Evolutionary conservation across 2,888 invertebrate species (phyloP).

Genomic region (Eupeodes luniger): DNA sequence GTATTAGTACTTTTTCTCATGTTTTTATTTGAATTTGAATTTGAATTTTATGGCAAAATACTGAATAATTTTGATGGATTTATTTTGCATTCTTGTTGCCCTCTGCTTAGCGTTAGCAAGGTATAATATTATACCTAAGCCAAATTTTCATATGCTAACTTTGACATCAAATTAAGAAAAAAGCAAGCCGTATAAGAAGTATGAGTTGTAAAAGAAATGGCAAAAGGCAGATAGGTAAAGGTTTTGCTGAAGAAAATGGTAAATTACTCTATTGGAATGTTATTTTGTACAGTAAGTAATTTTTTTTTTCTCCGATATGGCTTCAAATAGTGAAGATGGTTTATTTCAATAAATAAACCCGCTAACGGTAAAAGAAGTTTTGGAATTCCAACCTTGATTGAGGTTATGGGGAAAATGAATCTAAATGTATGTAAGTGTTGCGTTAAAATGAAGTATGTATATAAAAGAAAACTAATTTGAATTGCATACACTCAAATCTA

Average conservation of each 20-base stretch:
- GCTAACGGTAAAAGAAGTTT: slow-evolving; percentile 10
- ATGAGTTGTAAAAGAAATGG: too few species aligned
- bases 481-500: too few species aligned
- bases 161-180: slow-evolving; percentile 9
- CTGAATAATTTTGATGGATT: slow-evolving; percentile 63
- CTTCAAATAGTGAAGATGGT: slow-evolving; percentile 25
- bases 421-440: background rate
- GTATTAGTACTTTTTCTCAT: background rate
- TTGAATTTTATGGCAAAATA: slow-evolving; percentile 51
- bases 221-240: slow-evolving; percentile 3
- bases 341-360: slow-evolving; percentile 56
- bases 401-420: background rate
- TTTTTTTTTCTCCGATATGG: slow-evolving; percentile 33
- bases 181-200: background rate
- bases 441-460: background rate
- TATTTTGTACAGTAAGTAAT: slow-evolving; percentile 66
- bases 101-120: background rate
- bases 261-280: slow-evolving; percentile 66
- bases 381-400: slow-evolving; percentile 16
- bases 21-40: slow-evolving; percentile 42
- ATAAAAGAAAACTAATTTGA: too few species aligned
- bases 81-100: slow-evolving; percentile 53
- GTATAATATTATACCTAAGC: background rate
- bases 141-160: background rate
- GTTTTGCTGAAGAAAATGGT: slow-evolving; percentile 62